These are phyloP conservation scores for Thalassarche chlororhynchos DNA, from an alignment of 2,113 vertebrate genomes.

Conservation along the genomic window DNA sequence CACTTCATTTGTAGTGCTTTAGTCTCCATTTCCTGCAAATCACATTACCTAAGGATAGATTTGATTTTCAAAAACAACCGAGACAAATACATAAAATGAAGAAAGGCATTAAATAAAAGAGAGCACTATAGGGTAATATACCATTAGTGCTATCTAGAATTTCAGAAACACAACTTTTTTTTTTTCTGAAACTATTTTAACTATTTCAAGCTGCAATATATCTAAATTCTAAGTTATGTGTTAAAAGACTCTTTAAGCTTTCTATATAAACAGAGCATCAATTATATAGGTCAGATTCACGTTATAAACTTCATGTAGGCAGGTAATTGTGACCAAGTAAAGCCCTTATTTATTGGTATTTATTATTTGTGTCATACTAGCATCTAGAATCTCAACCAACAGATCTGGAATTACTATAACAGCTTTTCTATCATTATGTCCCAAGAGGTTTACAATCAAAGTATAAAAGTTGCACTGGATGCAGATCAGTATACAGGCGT, in stretches of 20 bases:
- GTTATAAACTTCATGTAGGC: not conserved
- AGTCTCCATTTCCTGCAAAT: conserved; percentile 2
- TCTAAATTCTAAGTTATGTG: not conserved
- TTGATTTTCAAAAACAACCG: not conserved
- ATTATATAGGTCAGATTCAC: not conserved
- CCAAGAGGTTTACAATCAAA: not conserved
- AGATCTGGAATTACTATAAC: not conserved
- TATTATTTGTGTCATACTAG: not conserved
- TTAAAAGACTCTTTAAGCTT: not conserved
- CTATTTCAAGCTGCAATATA: not conserved
- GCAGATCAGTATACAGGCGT: not conserved
- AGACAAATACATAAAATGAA: not conserved
- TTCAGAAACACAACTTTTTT: not conserved
- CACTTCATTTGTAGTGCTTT: conserved; percentile 16
- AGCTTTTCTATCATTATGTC: not conserved
- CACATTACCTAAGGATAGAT: not conserved
- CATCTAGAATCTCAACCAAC: not conserved
- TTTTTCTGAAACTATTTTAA: not conserved
- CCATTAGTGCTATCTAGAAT: not conserved
- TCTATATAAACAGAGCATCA: not conserved
- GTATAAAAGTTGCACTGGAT: not conserved
- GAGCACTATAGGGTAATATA: not conserved
- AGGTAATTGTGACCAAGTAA: not conserved
- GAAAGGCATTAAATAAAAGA: not conserved
- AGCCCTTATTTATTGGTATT: not conserved